phyloP scores from a whole-genome alignment of 2,797 vertebrate genomes.

The Pseudochirops corinnae region DNA sequence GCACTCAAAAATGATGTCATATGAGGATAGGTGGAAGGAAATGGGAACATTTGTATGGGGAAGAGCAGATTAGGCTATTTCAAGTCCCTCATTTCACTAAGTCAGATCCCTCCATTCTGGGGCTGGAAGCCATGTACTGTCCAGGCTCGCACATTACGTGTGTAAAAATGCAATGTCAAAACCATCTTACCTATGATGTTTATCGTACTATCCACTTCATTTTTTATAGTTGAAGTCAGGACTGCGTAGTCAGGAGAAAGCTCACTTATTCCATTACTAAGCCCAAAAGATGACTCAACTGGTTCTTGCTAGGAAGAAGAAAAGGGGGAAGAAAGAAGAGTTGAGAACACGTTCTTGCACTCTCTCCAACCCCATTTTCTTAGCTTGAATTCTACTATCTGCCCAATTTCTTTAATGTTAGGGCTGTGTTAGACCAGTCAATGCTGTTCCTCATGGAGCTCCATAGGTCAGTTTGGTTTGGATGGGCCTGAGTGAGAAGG shows the following conservation, averaged over 20 bases:
- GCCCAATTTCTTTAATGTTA: conserved; percentile 21
- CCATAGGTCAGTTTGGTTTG: conserved; percentile 15
- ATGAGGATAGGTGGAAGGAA: background rate
- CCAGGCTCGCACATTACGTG: background rate
- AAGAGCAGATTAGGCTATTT: conserved; percentile 24
- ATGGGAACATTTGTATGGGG: background rate
- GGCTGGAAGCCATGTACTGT: background rate
- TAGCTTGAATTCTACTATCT: conserved; percentile 50
- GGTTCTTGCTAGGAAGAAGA: conserved; percentile 87
- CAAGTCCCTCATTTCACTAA: conserved; percentile 45
- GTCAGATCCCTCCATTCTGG: conserved; percentile 7
- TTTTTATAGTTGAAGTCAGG: conserved; percentile 85
- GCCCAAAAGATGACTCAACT: conserved; percentile 85
- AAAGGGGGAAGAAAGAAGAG: conserved; percentile 73
- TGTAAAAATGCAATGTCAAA: conserved; percentile 71
- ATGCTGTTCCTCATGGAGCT: background rate
- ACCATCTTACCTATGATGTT: conserved; percentile 87
- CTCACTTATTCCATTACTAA: conserved; percentile 86
- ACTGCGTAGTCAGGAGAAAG: conserved; percentile 84
- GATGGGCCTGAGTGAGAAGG: background rate
- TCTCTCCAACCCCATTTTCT: conserved; percentile 48
- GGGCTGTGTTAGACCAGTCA: background rate
- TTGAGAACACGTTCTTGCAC: conserved; percentile 75
- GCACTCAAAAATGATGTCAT: background rate
- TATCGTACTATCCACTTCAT: conserved; percentile 88